Evolutionary conservation across 2,113 vertebrate genomes (phyloP), one percentile per base, ranked within the genome.

Genomic region (Etheostoma spectabile): DNA sequence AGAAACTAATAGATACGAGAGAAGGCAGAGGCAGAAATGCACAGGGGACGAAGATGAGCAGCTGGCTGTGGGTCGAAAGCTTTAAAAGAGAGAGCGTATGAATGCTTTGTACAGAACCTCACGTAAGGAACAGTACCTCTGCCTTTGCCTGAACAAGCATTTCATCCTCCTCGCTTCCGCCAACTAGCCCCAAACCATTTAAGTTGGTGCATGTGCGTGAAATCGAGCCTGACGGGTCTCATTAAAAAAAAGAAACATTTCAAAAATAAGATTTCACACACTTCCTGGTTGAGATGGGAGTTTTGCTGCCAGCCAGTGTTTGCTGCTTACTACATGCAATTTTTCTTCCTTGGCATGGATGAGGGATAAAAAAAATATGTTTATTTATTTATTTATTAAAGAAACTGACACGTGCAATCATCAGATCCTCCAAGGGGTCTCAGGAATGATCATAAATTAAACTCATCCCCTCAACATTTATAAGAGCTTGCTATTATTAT

Each of bases 211-310:
- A 46, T 27, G 75, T 62, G 75, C 74, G 79, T 80, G 81, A 81
- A 87, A 87, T 83, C 12, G 5, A 83, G 73, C 57, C 89, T 77
- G 76, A 66, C 19, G 51, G 74, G 63, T 73, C 69, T 87, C 74
- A 82, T 89, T 80, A 71, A 67, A 79, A 76, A 76, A 65, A 68
- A 57, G 4, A 22, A 69, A 21, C 2, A 35, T 18, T 45, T 59
- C 8, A 33, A 48, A 69, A 82, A 70, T 33, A 62, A 57, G 55
- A 65, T 75, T 75, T 46, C 42, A 80, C 49, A 76, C 53, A 42
- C 16, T 71, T 65, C 56, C 45, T 55, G 33, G 27, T 46, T 55
- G 22, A 59, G 65, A 71, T 48, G 33, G 14, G 30, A 52, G 66
- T 76, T 74, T 52, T 55, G 72, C 56, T 74, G 61, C 63, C 42